Conservation (phyloP, 2,797 vertebrate species). For the Alcedo atthis region DNA sequence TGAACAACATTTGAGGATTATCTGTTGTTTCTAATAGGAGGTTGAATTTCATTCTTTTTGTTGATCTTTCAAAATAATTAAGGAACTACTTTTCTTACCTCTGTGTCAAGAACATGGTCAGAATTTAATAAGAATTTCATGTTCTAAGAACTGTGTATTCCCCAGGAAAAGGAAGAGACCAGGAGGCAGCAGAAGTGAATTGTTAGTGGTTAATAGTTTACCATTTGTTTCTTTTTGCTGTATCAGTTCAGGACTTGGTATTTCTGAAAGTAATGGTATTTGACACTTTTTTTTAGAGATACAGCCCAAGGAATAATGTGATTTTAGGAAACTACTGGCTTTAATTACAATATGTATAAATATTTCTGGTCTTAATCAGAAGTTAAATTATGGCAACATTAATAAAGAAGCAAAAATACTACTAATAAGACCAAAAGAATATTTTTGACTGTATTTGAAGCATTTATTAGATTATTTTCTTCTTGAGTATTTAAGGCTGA, state of each 20-base stretch:
- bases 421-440: neutral
- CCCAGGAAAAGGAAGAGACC: neutral
- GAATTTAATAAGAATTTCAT: neutral
- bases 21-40: neutral
- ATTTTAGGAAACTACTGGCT: neutral
- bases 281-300: neutral
- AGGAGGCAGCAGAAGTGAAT: neutral
- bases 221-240: neutral
- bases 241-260: neutral
- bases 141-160: neutral
- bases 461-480: neutral
- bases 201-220: neutral
- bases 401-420: neutral
- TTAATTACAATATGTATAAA: neutral
- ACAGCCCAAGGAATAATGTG: neutral
- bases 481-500: neutral
- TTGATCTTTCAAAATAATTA: conserved; percentile 2
- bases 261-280: neutral
- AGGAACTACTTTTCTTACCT: neutral
- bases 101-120: neutral
- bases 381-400: neutral
- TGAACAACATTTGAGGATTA: neutral
- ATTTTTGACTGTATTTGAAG: neutral
- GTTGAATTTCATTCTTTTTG: neutral
- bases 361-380: neutral